Conservation (phyloP, 1,140 invertebrate genomes). For the Caenorhabditis remanei region DNA sequence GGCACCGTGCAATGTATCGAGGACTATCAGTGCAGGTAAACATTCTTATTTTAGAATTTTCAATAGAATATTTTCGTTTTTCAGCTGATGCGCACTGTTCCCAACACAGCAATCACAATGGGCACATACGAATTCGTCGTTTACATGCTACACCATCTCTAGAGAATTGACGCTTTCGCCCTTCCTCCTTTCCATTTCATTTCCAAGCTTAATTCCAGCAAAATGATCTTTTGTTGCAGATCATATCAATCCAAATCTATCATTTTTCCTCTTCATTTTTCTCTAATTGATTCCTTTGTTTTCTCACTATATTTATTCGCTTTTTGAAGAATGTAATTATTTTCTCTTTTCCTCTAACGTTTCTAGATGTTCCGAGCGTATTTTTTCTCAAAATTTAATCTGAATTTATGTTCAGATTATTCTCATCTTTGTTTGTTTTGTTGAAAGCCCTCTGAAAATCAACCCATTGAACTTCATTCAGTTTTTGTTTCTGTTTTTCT, state of each 20-base stretch:
- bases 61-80: neutral
- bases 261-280: conserved; percentile 24
- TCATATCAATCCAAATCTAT: conserved; percentile 36
- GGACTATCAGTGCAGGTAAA: conserved; percentile 66
- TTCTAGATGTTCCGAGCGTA: conserved; percentile 10
- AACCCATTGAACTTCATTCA: neutral
- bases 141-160: conserved; percentile 64
- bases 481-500: neutral
- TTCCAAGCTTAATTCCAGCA: neutral
- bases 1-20: conserved; percentile 62
- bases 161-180: neutral
- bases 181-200: neutral
- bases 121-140: conserved; percentile 68
- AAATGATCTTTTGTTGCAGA: conserved; percentile 15
- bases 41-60: neutral
- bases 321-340: conserved; percentile 54
- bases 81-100: conserved; percentile 67
- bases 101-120: conserved; percentile 69
- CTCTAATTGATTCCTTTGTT: conserved; percentile 5
- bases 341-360: conserved; percentile 4
- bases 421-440: conserved; percentile 27
- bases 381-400: neutral
- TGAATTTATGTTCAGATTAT: neutral
- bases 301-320: conserved; percentile 48
- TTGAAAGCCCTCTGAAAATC: neutral